Conservation (phyloP, 2,797 vertebrate genomes). For the Coregonus sp. region DNA sequence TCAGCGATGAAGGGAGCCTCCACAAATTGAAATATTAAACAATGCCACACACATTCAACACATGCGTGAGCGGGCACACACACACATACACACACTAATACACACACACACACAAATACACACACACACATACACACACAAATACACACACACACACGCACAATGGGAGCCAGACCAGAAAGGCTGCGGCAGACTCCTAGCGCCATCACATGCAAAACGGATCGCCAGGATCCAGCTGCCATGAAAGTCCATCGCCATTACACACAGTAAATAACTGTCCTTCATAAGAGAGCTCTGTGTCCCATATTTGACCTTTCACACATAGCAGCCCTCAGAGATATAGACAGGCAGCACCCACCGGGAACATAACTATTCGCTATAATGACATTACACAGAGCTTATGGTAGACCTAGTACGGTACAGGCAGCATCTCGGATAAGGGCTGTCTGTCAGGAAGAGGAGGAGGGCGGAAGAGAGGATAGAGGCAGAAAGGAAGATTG, state of each 20-base stretch:
- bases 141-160: conserved; percentile 30
- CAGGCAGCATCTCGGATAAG: conserved; percentile 22
- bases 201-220: conserved; percentile 31
- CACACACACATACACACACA: background rate
- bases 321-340: no score
- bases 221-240: conserved; percentile 15
- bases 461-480: background rate
- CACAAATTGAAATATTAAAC: background rate
- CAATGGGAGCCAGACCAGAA: conserved; percentile 34
- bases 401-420: background rate
- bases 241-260: conserved; percentile 34
- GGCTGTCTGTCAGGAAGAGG: conserved; percentile 29
- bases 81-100: conserved; percentile 6
- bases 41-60: background rate
- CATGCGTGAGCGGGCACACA: background rate
- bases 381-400: background rate
- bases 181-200: conserved; percentile 36
- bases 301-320: background rate
- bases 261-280: conserved; percentile 34
- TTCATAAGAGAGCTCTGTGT: conserved; percentile 26
- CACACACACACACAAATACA: conserved; percentile 44
- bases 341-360: background rate
- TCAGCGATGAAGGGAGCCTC: background rate
- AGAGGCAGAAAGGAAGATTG: conserved; percentile 36
- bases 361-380: background rate